Base-by-base conservation (phyloP, 2,888 invertebrate genomes). In the Smittia sp. region DNA sequence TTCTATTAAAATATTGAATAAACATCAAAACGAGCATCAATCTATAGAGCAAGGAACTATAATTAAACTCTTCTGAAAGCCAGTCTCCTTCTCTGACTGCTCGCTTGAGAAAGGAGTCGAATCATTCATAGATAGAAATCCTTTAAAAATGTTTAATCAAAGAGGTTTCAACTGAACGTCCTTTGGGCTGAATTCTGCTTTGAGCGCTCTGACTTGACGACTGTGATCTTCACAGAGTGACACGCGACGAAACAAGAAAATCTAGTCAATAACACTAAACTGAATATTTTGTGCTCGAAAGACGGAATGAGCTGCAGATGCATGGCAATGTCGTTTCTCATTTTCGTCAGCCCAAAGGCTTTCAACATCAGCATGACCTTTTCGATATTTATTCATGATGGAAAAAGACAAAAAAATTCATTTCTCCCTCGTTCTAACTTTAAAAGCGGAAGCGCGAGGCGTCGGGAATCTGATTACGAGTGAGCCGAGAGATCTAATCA, bases 11-110 rank as follows among this genome's bases (percentile, higher is more conserved):
- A 25, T 27, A 63, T 27, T 63, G 63, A 63, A 63, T 11, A 13
- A 63, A 63, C 63, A 63, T 63, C 63, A 63, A 63, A 27, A 63
- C 20, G 63, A 27, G 63, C 25, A 63, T 27, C 63, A 63, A 58
- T n/a, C 15, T 46, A 4, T 58, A 58, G 20, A 58, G 58, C 20
- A 27, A 27, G n/a, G 25, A 63, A 27, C 1, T 63, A 63, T 27
- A 25, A 27, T 25, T 15, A 24, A 63, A 18, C 25, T 58, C 22
- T 46, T 46, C 32, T 46, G 15, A 46, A 58, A 58, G 58, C 58
- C 13, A 18, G 58, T 58, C 58, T 3, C 2, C n/a, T 58, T 58
- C 58, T 58, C 58, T 58, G 18, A 22, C 58, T 58, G 58, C 7
- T 13, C 3, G 58, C 58, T 20, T 18, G 58, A 22, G 58, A 58